phyloP scores from a whole-genome alignment of 2,113 vertebrate genomes.

The Tenrec ecaudatus region DNA sequence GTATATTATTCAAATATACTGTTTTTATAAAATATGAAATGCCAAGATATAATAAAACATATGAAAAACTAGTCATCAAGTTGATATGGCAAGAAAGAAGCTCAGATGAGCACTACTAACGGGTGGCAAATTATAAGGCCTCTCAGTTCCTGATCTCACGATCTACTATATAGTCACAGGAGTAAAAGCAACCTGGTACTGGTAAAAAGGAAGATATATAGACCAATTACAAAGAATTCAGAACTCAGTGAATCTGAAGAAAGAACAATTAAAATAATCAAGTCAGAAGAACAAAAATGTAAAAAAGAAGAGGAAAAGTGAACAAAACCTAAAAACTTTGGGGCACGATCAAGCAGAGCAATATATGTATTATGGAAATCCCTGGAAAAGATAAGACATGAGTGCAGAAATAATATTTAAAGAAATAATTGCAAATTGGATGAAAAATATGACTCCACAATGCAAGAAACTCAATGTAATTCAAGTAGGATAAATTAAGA shows the following conservation, averaged over 20 bases:
- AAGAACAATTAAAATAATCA: neutral
- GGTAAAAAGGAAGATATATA: neutral
- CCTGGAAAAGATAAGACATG: neutral
- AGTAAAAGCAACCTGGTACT: neutral
- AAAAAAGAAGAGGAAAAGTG: neutral
- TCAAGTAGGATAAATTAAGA: neutral
- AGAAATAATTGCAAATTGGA: neutral
- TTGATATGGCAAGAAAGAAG: neutral
- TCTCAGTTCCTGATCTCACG: too few species aligned
- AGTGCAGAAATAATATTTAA: neutral
- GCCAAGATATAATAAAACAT: neutral
- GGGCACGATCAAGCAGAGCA: neutral
- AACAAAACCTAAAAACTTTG: neutral
- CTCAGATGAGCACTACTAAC: neutral
- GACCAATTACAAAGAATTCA: neutral
- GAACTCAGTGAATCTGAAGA: neutral
- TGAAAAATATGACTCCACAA: neutral
- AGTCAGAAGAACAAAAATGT: neutral
- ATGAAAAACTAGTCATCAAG: neutral
- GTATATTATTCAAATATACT: neutral
- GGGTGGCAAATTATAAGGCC: too few species aligned
- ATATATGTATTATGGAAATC: neutral
- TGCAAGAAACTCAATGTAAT: neutral
- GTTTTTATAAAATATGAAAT: neutral
- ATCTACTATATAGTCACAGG: neutral